Percentiles rank a stretch among this genome's conserved stretches.
Evolutionary conservation across 1,140 invertebrate species (phyloP).

Genomic region (Maconellicoccus hirsutus): DNA sequence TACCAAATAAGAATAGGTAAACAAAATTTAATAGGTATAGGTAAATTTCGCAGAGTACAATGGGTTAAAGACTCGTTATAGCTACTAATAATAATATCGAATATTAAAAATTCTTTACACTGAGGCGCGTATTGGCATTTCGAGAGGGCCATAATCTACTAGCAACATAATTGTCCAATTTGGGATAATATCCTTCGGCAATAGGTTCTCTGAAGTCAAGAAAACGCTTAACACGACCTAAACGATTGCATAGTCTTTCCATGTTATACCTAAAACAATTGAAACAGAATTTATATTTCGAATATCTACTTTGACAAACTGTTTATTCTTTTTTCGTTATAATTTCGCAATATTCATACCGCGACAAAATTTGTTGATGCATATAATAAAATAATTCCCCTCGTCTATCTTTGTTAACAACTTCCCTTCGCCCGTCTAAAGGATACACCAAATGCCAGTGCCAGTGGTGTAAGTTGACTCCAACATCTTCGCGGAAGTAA

Average conservation of each 20-base stretch:
- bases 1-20: no score
- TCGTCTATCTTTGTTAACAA: conserved; percentile 54
- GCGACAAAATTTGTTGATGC: conserved; percentile 58
- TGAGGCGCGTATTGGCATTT: conserved; percentile 43
- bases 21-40: no score
- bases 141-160: conserved; percentile 50
- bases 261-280: conserved; percentile 47
- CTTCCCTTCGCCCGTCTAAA: conserved; percentile 33
- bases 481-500: conserved; percentile 63
- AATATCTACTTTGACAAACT: no score
- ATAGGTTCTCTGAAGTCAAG: conserved; percentile 50
- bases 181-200: conserved; percentile 56
- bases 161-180: conserved; percentile 52
- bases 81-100: no score
- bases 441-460: conserved; percentile 45
- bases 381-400: conserved; percentile 68
- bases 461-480: conserved; percentile 69
- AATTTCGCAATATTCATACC: no score
- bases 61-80: no score
- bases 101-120: conserved; percentile 30
- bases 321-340: no score
- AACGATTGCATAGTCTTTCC: conserved; percentile 50
- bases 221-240: conserved; percentile 46
- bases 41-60: no score
- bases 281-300: background rate